Base-by-base conservation (phyloP, 2,888 invertebrate species). In the Saturnia pavonia region DNA sequence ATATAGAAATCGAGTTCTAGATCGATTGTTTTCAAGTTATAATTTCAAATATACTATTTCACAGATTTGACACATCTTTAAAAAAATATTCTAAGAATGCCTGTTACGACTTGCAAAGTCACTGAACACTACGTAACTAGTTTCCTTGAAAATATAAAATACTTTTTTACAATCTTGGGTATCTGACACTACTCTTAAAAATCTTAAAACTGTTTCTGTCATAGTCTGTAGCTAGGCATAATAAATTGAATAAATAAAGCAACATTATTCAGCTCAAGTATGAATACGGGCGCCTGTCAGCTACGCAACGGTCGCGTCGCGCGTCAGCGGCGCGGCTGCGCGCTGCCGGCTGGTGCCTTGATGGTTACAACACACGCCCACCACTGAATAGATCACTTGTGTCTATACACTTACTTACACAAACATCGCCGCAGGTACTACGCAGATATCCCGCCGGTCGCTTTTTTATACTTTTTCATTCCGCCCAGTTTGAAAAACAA, bases 341-440 rank as follows among this genome's bases (percentile, higher is more conserved):
- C 80, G 80, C 81, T 80, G 82, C 77, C 78, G 65, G 3, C 65
- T 70, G 77, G 77, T 77, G 78, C 80, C 82, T 79, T 78, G 73
- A 79, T 75, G 79, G 84, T 93, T 92, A 90, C 92, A 87, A 89
- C 91, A 91, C 83, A 90, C 90, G 80, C 91, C 83, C 82, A 90
- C 90, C 86, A 75, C 75, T 73, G 75, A 60, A 27, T 60, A 60
- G 57, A 25, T 60, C 57, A 60, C 25, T 25, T 54, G 54, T 54
- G 54, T 63, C 16, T 65, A 40, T 77, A 69, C 71, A 69, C 74
- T 75, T 70, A 69, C 74, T 75, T 70, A 60, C 67, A 72, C 67
- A 43, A 72, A 72, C 74, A 72, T 4, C 65, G 11, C 40, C 65
- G 65, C 65, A 65, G 65, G 65, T 65, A 63, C 27, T 63, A 63